Conservation (phyloP, 2,888 invertebrate species). For the Notocelia uddmanniana region DNA sequence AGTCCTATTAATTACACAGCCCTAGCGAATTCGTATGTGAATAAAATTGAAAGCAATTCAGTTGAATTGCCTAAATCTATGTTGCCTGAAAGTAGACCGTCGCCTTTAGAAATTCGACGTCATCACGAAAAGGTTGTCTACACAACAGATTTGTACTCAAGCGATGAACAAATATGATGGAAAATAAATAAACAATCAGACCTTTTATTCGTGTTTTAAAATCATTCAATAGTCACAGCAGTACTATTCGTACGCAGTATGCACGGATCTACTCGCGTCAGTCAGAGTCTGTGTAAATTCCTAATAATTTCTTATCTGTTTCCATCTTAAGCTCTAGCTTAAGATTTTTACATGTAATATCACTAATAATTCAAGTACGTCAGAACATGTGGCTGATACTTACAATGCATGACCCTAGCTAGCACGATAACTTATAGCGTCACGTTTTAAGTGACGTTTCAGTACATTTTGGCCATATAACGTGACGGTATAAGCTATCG, state of each 20-base stretch:
- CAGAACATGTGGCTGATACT: too few species aligned
- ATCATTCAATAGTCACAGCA: not conserved
- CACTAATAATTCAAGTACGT: too few species aligned
- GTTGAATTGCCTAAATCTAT: conserved; percentile 5
- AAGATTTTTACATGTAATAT: too few species aligned
- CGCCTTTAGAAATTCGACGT: conserved; percentile 5
- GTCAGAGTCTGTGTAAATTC: not conserved
- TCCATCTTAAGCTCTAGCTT: too few species aligned
- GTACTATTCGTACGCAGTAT: too few species aligned
- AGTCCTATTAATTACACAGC: conserved; percentile 17
- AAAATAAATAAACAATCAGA: not conserved
- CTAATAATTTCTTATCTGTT: too few species aligned
- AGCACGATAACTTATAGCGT: too few species aligned
- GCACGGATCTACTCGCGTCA: too few species aligned
- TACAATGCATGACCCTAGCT: too few species aligned
- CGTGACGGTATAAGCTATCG: too few species aligned
- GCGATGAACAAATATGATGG: conserved; percentile 22
- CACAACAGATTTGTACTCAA: not conserved
- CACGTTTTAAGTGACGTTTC: too few species aligned
- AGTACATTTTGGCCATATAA: too few species aligned
- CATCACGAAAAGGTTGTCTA: not conserved
- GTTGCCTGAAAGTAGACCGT: conserved; percentile 2
- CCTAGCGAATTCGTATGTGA: not conserved
- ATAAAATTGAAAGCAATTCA: not conserved
- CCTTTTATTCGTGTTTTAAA: not conserved